Evolutionary conservation across 2,888 invertebrate genomes (phyloP), one percentile per base, ranked within the genome.

Genomic region (Neuroscelio doddi): DNA sequence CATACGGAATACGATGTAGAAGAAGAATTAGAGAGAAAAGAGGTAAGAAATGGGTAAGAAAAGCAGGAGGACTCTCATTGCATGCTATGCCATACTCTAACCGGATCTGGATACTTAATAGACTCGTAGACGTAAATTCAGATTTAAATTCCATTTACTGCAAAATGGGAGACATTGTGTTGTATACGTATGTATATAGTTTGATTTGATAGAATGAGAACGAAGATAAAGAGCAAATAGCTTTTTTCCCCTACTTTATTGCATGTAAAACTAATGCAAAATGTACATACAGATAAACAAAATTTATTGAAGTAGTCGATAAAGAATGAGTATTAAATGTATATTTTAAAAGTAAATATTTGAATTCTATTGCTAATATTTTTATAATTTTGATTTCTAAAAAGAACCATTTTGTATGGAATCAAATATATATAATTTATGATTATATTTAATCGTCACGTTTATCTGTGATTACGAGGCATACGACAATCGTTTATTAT

Each of bases 71-170:
- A 17, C 26, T 26, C 34, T 34, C 49, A 38, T 51, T 49, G 52
- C 47, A 34, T 24, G 12, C 26, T 14, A 7, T 34, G n/a, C n/a
- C 44, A 39, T 49, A 30, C 24, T 30, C 44, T 45, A 38, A 27
- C 32, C 36, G 30, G 39, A 51, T 51, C 32, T 24, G 30, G 61
- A 66, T 55, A 69, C 58, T 66, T 67, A 68, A 72, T 70, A 70
- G 64, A 73, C 58, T 66, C 64, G 58, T 52, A 26, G 56, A 71
- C 69, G 69, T 71, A 71, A 74, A 75, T 75, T 70, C 68, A 65
- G 67, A 74, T 73, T 76, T 70, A 74, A 74, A 69, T 72, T 55
- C 66, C 69, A 63, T 62, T 65, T 65, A 41, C 65, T 21, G 12
- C 29, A 16, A 41, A 55, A 57, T 27, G 44, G 52, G 45, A 26